phyloP scores from a whole-genome alignment of 2,797 vertebrate species.

The Lophius americanus region DNA sequence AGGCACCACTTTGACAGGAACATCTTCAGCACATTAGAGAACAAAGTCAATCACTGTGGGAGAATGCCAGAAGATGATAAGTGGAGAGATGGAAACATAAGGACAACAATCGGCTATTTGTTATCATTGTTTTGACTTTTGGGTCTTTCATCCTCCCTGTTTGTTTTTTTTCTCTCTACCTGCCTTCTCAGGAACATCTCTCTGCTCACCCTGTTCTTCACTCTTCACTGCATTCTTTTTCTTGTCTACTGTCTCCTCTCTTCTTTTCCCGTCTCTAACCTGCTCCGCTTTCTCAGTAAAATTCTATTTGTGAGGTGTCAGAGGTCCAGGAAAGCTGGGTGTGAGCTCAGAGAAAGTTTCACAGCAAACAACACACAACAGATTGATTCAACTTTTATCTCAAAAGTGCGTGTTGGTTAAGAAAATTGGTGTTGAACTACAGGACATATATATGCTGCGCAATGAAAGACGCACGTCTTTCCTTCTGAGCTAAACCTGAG shows the following conservation, averaged over 20 bases:
- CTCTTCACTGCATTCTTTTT: slow-evolving; percentile 26
- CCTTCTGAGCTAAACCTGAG: slow-evolving; percentile 1
- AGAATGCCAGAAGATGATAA: slow-evolving; percentile 67
- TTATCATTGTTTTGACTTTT: slow-evolving; percentile 50
- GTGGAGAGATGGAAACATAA: slow-evolving; percentile 64
- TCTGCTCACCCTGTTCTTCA: slow-evolving; percentile 13
- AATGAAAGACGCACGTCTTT: slow-evolving; percentile 21
- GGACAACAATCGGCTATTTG: slow-evolving; percentile 66
- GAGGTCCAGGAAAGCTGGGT: slow-evolving; percentile 51
- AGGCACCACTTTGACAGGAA: slow-evolving; percentile 53
- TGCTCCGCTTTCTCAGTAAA: slow-evolving; percentile 33
- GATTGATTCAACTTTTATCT: slow-evolving; percentile 64
- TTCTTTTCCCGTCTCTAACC: slow-evolving; percentile 17
- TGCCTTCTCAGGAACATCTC: slow-evolving; percentile 28
- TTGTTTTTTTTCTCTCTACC: slow-evolving; percentile 21
- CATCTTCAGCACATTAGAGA: slow-evolving; percentile 62
- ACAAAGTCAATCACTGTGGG: slow-evolving; percentile 73
- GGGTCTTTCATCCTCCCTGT: slow-evolving; percentile 16
- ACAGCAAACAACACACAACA: slow-evolving; percentile 60
- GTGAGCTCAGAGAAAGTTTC: slow-evolving; percentile 58
- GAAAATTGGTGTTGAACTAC: slow-evolving; percentile 39
- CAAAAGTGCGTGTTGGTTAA: slow-evolving; percentile 37
- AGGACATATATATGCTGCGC: slow-evolving; percentile 24
- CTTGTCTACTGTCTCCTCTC: slow-evolving; percentile 5
- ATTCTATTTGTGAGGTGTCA: slow-evolving; percentile 69